Percentiles rank a stretch among this genome's conserved stretches.
These are phyloP conservation scores for Lanius ludovicianus DNA, from an alignment of 2,113 vertebrate genomes.

Conservation along the genomic window DNA sequence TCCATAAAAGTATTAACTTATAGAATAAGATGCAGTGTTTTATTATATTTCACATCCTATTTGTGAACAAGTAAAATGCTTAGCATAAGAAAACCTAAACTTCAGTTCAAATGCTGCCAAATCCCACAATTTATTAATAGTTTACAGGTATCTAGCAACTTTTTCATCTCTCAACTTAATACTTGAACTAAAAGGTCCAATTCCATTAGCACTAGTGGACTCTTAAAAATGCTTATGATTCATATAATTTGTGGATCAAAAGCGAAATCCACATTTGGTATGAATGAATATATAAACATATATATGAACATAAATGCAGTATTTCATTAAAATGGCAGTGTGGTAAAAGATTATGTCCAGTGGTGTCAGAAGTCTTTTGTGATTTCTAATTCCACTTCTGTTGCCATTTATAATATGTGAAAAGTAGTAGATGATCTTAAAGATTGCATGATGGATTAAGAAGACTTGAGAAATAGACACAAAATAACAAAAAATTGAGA, in stretches of 20 bases:
- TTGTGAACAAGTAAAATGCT: not conserved
- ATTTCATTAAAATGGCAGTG: not conserved
- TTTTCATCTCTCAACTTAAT: not conserved
- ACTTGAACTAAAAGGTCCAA: not conserved
- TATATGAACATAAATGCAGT: not conserved
- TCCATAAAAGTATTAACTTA: not conserved
- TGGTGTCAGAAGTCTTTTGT: not conserved
- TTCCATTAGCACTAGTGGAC: not conserved
- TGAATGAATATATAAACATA: not conserved
- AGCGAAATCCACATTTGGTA: not conserved
- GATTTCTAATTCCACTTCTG: not conserved
- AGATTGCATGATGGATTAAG: not conserved
- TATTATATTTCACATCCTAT: not conserved
- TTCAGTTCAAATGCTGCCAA: not conserved
- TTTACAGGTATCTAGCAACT: not conserved
- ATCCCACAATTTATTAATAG: not conserved
- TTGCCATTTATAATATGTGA: not conserved
- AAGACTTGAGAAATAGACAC: not conserved
- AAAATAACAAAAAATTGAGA: not conserved
- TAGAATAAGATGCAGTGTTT: not conserved
- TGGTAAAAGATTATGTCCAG: not conserved
- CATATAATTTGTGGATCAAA: not conserved
- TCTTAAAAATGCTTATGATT: not conserved
- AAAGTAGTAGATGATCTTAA: not conserved
- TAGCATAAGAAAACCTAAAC: not conserved